phyloP scores from a whole-genome alignment of 2,888 invertebrate species.

The Tiphia femorata region DNA sequence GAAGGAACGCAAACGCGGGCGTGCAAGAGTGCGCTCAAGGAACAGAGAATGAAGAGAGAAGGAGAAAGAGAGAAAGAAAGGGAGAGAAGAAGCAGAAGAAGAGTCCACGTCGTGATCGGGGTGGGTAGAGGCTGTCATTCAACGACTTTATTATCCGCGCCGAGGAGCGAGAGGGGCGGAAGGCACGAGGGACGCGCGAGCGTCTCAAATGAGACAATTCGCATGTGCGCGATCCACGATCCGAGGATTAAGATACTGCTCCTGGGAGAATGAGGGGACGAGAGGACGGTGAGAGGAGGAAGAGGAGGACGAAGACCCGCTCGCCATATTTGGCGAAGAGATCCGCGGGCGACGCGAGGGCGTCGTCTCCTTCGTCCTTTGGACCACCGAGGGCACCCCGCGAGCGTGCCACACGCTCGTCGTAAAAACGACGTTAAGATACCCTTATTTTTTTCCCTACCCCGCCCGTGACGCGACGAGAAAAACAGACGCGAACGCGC shows the following conservation, averaged over 20 bases:
- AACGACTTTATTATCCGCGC: constrained; percentile 59
- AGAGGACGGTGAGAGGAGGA: background rate
- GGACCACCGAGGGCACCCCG: no score
- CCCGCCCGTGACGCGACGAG: no score
- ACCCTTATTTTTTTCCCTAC: no score
- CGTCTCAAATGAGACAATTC: constrained; percentile 53
- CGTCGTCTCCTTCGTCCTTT: no score
- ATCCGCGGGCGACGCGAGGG: constrained; percentile 15
- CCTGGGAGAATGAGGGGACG: background rate
- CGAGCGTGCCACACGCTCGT: no score
- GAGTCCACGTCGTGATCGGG: background rate
- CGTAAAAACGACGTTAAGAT: no score
- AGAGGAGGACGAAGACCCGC: background rate
- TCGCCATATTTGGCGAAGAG: constrained; percentile 44
- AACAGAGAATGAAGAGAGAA: background rate
- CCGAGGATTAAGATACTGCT: constrained; percentile 41
- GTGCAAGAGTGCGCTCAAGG: no score
- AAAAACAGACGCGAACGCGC: no score
- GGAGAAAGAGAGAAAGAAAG: background rate
- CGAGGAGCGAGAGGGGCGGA: constrained; percentile 19
- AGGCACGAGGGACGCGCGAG: no score
- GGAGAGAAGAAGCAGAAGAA: background rate
- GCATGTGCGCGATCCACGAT: constrained; percentile 33
- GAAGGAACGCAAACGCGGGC: no score
- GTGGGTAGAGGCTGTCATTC: constrained; percentile 45